Conservation (phyloP, 2,113 vertebrate species). For the Mormoops blainvillei region DNA sequence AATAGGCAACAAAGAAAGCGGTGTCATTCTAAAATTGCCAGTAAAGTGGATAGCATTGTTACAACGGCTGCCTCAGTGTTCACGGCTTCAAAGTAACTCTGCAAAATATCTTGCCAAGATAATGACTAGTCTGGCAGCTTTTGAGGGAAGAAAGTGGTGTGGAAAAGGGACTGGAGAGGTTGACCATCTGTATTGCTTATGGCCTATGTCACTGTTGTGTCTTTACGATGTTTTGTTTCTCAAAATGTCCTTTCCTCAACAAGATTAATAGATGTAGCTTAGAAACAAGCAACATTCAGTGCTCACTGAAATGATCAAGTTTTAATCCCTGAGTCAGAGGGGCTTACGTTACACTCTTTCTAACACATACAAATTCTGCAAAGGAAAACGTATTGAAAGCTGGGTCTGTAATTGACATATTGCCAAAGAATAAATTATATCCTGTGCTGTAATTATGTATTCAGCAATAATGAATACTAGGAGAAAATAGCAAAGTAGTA, state of each 20-base stretch:
- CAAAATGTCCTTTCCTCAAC: not conserved
- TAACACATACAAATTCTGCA: not conserved
- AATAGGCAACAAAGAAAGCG: not conserved
- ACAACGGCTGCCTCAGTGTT: not conserved
- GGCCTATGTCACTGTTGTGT: not conserved
- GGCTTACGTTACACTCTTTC: not conserved
- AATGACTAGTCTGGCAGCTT: not conserved
- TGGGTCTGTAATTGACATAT: slow-evolving; percentile 34
- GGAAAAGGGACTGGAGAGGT: not conserved
- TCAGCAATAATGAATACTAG: slow-evolving; percentile 52
- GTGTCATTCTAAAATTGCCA: not conserved
- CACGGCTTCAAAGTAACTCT: not conserved
- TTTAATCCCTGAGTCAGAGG: not conserved
- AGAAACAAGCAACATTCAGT: not conserved
- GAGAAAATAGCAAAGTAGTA: slow-evolving; percentile 57
- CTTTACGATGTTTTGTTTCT: not conserved
- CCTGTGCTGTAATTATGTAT: slow-evolving; percentile 45
- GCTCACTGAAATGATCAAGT: not conserved
- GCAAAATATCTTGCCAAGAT: not conserved
- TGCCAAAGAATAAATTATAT: slow-evolving; percentile 64
- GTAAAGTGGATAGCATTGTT: not conserved
- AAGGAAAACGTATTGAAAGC: slow-evolving; percentile 41
- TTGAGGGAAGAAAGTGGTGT: not conserved
- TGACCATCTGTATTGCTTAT: not conserved
- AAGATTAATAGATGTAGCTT: not conserved